Percentiles rank a stretch among this genome's conserved stretches.
Evolutionary conservation across 2,888 invertebrate species (phyloP).

Genomic region (Nomada ruficornis): DNA sequence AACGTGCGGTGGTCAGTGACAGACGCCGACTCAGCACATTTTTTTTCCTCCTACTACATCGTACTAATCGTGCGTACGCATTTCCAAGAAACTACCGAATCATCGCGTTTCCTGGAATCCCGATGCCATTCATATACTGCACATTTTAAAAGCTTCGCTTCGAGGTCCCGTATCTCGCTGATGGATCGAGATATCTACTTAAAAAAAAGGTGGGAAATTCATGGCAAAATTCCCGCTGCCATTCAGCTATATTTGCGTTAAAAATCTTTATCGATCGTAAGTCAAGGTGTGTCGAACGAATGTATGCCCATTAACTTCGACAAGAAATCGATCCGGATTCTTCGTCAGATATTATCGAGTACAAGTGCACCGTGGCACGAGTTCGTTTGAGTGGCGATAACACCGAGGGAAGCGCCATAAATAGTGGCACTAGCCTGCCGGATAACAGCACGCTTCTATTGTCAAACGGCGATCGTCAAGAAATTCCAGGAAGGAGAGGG

Average conservation of each 20-base stretch:
- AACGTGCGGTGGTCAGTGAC: neutral
- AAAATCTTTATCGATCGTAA: too few species aligned
- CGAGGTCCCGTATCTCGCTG: too few species aligned
- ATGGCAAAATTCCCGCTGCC: too few species aligned
- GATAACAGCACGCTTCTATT: slow-evolving; percentile 28
- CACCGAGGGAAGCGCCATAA: slow-evolving; percentile 45
- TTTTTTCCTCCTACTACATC: too few species aligned
- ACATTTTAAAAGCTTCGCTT: neutral
- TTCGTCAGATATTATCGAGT: too few species aligned
- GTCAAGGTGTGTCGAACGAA: too few species aligned
- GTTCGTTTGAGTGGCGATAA: slow-evolving; percentile 43
- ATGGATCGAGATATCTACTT: neutral
- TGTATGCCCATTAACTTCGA: too few species aligned
- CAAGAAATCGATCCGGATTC: too few species aligned
- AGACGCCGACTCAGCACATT: neutral
- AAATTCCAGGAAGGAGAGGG: slow-evolving; percentile 14
- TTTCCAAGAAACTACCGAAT: neutral
- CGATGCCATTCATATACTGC: neutral
- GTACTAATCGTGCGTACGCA: neutral
- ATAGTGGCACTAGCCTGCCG: slow-evolving; percentile 19
- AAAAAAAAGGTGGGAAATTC: neutral
- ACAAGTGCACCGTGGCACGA: slow-evolving; percentile 22
- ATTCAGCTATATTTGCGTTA: too few species aligned
- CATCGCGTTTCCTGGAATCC: neutral
- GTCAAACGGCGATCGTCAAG: slow-evolving; percentile 52